A percentile compares a stretch with the other conserved stretches of the same genome.
phyloP scores from a whole-genome alignment of 2,797 vertebrate genomes.

The Etheostoma nigrum region DNA sequence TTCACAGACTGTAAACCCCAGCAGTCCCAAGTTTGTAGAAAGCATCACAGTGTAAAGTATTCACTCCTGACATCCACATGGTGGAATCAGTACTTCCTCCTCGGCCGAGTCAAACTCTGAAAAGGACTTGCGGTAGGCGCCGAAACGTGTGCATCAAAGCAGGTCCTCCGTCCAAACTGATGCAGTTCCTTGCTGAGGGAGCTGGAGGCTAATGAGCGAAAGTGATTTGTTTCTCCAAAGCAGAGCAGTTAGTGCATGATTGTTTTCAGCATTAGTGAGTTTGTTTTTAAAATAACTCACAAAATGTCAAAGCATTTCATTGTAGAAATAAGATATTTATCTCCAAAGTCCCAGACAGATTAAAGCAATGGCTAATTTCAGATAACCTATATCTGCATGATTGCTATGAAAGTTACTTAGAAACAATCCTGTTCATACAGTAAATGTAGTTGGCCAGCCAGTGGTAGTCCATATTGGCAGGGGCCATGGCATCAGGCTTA shows the following conservation, averaged over 20 bases:
- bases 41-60: constrained; percentile 37
- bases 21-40: constrained; percentile 51
- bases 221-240: constrained; percentile 48
- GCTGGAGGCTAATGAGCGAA: constrained; percentile 61
- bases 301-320: too few species aligned
- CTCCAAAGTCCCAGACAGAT: too few species aligned
- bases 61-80: constrained; percentile 16
- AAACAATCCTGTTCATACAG: too few species aligned
- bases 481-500: too few species aligned
- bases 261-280: too few species aligned
- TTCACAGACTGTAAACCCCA: constrained; percentile 45
- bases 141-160: constrained; percentile 49
- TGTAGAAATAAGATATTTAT: too few species aligned
- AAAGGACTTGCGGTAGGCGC: constrained; percentile 60
- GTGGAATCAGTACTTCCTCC: constrained; percentile 62
- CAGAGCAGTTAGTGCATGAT: constrained; percentile 11
- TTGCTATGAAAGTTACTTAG: too few species aligned
- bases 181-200: constrained; percentile 46
- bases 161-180: constrained; percentile 50
- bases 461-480: too few species aligned
- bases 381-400: too few species aligned
- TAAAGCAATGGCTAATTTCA: too few species aligned
- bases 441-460: too few species aligned
- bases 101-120: constrained; percentile 56
- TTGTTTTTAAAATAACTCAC: too few species aligned